Base-by-base conservation (phyloP, 2,797 vertebrate species). In the Syngnathus acus region DNA sequence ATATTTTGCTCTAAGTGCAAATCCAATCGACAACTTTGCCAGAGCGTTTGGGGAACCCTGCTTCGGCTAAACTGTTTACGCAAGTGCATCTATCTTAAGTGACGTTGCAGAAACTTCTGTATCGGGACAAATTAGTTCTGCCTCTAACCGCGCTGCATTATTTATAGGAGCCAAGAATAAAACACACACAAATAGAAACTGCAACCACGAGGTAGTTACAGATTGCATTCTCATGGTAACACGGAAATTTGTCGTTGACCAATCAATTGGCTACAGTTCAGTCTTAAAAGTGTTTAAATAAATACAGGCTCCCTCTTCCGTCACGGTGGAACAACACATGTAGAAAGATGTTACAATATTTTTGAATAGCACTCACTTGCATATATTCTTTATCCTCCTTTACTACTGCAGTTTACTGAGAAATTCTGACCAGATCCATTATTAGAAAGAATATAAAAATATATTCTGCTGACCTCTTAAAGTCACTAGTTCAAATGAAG, bases 91-190 rank as follows among this genome's bases (percentile, higher is more conserved):
- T 26, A 54, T 54, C 53, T 23, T 54, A 54, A 54, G 32, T 32
- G 55, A 37, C 32, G 32, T 32, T 58, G 55, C 32, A 3, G 55
- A 37, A 38, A 58, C 16, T 58, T 37, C 5, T 17, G 55, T 58
- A 58, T 58, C 2, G 3, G 55, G 14, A 38, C 38, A 58, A 58
- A 58, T 38, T 58, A 37, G 32, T 38, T 58, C 32, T 58, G 55
- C 55, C 55, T 58, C 38, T 6, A 61, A 61, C 58, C 6, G 19
- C 58, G 40, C 19, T 40, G 38, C 58, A 40, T 61, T 61, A 61
- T 61, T 21, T 40, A 61, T 21, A 21, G 2, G 19, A 61, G 19
- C 58, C 38, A 40, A 21, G 39, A 61, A 42, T 61, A 40, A 58
- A 58, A 37, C 26, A 38, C 26, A 38, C 55, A 37, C 17, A 58